Percentiles rank a stretch among this genome's conserved stretches.
Evolutionary conservation across 2,113 vertebrate species (phyloP).

Genomic region (Vulpes vulpes): DNA sequence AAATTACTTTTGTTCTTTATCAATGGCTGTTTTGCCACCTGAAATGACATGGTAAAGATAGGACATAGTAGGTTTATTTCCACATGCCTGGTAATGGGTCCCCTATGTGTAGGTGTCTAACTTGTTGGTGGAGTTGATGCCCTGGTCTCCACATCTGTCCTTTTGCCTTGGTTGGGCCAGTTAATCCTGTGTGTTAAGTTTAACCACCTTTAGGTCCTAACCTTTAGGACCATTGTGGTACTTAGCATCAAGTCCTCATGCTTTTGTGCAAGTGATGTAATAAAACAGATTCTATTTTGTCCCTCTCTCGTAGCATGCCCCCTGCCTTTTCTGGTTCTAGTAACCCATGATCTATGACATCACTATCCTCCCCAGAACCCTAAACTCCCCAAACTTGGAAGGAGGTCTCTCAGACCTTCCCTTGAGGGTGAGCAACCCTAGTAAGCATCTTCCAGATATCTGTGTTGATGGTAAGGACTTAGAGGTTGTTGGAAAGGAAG

Average conservation of each 20-base stretch:
- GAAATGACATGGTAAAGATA: neutral
- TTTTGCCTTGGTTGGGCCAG: neutral
- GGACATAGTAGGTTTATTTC: neutral
- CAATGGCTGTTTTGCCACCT: neutral
- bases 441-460: neutral
- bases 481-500: neutral
- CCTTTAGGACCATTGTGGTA: neutral
- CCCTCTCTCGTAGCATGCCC: neutral
- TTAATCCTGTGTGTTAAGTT: neutral
- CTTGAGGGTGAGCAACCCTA: neutral
- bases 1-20: neutral
- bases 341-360: neutral
- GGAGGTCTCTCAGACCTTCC: neutral
- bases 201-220: neutral
- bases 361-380: neutral
- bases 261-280: neutral
- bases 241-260: accelerated
- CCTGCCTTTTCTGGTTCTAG: neutral
- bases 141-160: neutral
- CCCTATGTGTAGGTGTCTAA: neutral
- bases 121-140: too few species aligned
- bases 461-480: neutral
- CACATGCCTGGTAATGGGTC: accelerated
- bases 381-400: neutral
- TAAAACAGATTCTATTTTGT: neutral